Evolutionary conservation across 2,113 vertebrate genomes (phyloP), one percentile per base, ranked within the genome.

Genomic region (Chamaea fasciata): DNA sequence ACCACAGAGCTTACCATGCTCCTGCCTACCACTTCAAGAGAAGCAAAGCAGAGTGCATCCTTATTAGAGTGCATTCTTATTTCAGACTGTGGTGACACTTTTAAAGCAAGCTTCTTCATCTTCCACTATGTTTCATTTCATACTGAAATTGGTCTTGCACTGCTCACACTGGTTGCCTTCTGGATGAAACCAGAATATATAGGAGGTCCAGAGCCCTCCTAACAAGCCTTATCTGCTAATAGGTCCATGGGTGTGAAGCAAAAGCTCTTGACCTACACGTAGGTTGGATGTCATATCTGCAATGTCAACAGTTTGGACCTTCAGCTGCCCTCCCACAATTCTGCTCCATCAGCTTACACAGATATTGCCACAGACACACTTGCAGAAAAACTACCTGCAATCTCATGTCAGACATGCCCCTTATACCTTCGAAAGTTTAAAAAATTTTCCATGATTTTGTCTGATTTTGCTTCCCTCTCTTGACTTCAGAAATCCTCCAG

Each of bases 241-340:
- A 56, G 17, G 83, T 83, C 33, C 2, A 0, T 52, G 6, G 10
- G 18, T 39, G 28, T 26, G 42, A 57, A 62, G 46, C 22, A 70
- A 76, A 80, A 71, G 15, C n/a, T 52, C 27, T 83, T 79, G 46
- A n/a, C 24, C 18, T 17, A 65, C 11, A 9, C 0, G 0, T 55
- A 69, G 16, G 14, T 7, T 81, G 27, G 37, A 62, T 39, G 37
- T n/a, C 15, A 3, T 21, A 11, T 30, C 33, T 86, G 41, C 11
- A 60, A 3, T 46, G n/a, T 3, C 56, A 65, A 15, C 3, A 12
- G 15, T 53, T 85, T 68, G 57, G 37, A 35, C 33, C 9, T 82
- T 53, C 28, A 39, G 11, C 15, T 77, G 28, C 24, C 13, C 27
- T 57, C 35, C 30, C 30, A 37, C 1, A 1, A n/a, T 71, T 80